A percentile compares a stretch with the other conserved stretches of the same genome.
Conservation (phyloP, 2,113 vertebrate genomes). For the Trichomycterus rosablanca region DNA sequence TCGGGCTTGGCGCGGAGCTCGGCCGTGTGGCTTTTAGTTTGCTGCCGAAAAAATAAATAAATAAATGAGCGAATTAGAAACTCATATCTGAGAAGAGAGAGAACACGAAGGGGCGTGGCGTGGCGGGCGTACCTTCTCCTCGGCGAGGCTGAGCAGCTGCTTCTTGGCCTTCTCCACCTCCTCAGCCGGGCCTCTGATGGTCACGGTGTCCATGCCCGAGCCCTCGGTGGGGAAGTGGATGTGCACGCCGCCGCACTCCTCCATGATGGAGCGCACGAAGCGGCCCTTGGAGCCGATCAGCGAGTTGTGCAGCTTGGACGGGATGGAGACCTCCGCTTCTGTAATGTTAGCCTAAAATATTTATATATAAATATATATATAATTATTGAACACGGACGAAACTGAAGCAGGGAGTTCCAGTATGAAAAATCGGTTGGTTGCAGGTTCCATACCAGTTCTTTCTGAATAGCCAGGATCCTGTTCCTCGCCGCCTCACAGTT, state of each 20-base stretch:
- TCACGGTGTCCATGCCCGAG: slow-evolving; percentile 91
- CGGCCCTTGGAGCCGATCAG: slow-evolving; percentile 96
- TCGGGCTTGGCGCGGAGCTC: slow-evolving; percentile 95
- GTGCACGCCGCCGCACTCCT: slow-evolving; percentile 96
- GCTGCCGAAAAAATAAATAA: slow-evolving; percentile 60
- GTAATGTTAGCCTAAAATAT: slow-evolving; percentile 87
- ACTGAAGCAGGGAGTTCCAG: too few relatives aligned
- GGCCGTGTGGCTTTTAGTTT: slow-evolving; percentile 92
- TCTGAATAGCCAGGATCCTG: slow-evolving; percentile 93
- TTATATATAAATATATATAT: neutral
- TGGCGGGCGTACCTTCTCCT: slow-evolving; percentile 83
- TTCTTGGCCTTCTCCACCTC: slow-evolving; percentile 95
- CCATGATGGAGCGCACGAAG: slow-evolving; percentile 97
- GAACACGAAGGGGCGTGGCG: neutral
- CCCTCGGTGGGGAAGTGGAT: slow-evolving; percentile 97
- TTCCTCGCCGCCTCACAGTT: slow-evolving; percentile 89
- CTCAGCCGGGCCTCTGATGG: slow-evolving; percentile 88
- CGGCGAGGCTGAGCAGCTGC: slow-evolving; percentile 91
- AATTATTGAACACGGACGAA: too few relatives aligned
- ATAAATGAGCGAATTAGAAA: neutral
- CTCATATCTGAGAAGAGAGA: too few relatives aligned
- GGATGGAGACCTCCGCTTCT: slow-evolving; percentile 92
- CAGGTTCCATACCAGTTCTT: slow-evolving; percentile 96
- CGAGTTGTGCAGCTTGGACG: slow-evolving; percentile 93
- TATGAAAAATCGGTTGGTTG: slow-evolving; percentile 11